These are phyloP conservation scores for Danio albolineatus DNA, from an alignment of 2,797 vertebrate genomes.

Conservation along the genomic window DNA sequence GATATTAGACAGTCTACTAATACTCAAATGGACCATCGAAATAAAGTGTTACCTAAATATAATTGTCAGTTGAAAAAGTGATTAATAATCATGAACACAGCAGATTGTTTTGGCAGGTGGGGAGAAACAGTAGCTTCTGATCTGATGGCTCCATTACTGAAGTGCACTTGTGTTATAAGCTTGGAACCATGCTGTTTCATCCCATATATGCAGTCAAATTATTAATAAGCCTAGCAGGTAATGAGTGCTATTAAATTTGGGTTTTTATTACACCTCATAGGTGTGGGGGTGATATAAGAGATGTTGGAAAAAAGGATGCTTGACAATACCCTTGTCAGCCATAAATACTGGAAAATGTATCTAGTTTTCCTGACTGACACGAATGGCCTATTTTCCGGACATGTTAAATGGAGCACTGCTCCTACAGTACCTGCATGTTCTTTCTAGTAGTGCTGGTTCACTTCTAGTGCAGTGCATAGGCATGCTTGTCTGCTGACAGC, in stretches of 20 bases:
- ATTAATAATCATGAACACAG: not conserved
- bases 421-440: slow-evolving; percentile 17
- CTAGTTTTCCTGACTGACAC: slow-evolving; percentile 42
- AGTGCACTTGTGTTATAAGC: slow-evolving; percentile 29
- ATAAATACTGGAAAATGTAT: slow-evolving; percentile 44
- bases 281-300: slow-evolving; percentile 19
- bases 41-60: too few relatives aligned
- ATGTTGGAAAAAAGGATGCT: slow-evolving; percentile 30
- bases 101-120: slow-evolving; percentile 53
- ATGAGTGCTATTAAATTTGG: slow-evolving; percentile 46
- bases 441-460: slow-evolving; percentile 22
- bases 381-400: slow-evolving; percentile 52
- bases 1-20: too few relatives aligned
- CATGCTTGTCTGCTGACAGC: slow-evolving; percentile 11
- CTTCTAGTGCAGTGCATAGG: not conserved
- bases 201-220: slow-evolving; percentile 56
- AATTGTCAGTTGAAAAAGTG: too few relatives aligned
- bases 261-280: slow-evolving; percentile 53
- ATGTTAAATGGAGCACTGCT: slow-evolving; percentile 52
- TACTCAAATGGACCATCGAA: too few relatives aligned
- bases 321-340: slow-evolving; percentile 37
- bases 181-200: slow-evolving; percentile 53
- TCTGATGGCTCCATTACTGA: not conserved
- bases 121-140: slow-evolving; percentile 57
- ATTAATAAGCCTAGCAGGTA: slow-evolving; percentile 51